phyloP scores from a whole-genome alignment of 2,113 vertebrate species.

The Tachysurus vachellii region DNA sequence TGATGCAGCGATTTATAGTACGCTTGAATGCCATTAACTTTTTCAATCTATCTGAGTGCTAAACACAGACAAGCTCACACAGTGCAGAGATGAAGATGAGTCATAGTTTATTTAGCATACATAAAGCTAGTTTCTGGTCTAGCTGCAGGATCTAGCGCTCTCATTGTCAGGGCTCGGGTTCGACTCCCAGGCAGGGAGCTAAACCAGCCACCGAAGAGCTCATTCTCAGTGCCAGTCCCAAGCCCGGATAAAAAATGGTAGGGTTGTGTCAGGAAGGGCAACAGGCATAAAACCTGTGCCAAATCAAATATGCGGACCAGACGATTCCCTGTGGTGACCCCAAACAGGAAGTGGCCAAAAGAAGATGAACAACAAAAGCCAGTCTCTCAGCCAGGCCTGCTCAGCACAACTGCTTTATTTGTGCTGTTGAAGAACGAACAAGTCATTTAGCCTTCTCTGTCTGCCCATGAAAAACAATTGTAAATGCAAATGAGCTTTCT shows the following conservation, averaged over 20 bases:
- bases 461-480: not conserved
- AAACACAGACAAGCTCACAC: conserved; percentile 21
- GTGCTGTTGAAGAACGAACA: not conserved
- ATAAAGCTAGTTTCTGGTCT: conserved; percentile 2
- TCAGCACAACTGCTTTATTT: not conserved
- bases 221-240: too few species aligned
- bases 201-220: too few species aligned
- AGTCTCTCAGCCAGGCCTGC: not conserved
- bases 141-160: too few species aligned
- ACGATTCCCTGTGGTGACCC: too few species aligned
- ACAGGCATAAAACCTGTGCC: too few species aligned
- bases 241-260: too few species aligned
- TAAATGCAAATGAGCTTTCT: conserved; percentile 2
- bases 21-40: not conserved
- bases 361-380: too few species aligned
- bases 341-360: too few species aligned
- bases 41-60: conserved; percentile 1
- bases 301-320: too few species aligned
- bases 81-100: conserved; percentile 28
- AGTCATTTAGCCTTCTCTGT: not conserved
- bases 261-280: too few species aligned
- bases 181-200: too few species aligned
- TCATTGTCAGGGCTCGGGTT: too few species aligned
- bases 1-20: conserved; percentile 2
- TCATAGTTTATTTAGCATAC: conserved; percentile 28